Evolutionary conservation across 2,888 invertebrate species (phyloP), one percentile per base, ranked within the genome.

Genomic region (Helicoverpa assulta): DNA sequence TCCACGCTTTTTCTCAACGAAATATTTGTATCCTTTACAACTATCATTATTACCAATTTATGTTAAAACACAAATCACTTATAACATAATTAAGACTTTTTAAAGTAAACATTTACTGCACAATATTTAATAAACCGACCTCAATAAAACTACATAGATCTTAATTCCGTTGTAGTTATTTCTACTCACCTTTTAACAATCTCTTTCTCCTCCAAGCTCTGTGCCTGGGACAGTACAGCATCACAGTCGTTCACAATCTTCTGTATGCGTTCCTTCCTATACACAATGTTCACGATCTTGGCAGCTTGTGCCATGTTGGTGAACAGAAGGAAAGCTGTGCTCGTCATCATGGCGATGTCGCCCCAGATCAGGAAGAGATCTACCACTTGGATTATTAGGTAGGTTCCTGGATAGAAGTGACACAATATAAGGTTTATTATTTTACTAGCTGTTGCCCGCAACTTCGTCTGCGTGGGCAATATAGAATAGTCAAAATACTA

Each of bases 301-400:
- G 89, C 85, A 0, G 89, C 88, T 21, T 96, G 95, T 0, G 94
- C 92, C 76, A 95, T 70, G 82, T 95, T 96, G 0, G 96, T 96
- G 85, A 95, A 94, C 21, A 96, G 88, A 1, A 96, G 78, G 82
- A 94, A 95, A 0, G 94, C 93, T 0, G 92, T 91, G 1, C 90
- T 92, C 0, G 95, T 95, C 96, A 96, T 96, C 61, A 94, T 82
- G 0, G 93, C 91, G 7, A 96, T 83, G 79, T 96, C 85, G 0
- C 95, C 96, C 96, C 96, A 95, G 14, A 95, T 94, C 40, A 91
- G 80, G 65, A 89, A 90, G 60, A 96, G 79, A 80, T 96, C 96
- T 4, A 95, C 90, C 0, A 94, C 84, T 89, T 96, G 96, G 33
- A 94, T 93, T 18, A 95, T 81, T 0, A 96, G 80, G 81, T 94